phyloP scores from a whole-genome alignment of 1,140 invertebrate genomes.

The Bactericera cockerelli region DNA sequence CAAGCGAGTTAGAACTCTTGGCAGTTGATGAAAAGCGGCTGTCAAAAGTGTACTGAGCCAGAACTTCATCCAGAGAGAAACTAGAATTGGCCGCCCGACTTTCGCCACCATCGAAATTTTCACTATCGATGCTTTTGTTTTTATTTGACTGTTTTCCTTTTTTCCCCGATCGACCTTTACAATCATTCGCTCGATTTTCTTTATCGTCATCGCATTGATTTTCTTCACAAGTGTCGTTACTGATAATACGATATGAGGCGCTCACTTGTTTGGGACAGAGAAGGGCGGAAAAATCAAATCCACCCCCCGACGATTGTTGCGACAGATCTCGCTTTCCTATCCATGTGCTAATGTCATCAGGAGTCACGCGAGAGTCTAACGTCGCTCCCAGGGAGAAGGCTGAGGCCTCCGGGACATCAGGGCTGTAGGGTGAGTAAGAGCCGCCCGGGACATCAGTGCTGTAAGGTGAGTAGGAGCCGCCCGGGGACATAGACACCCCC shows the following conservation, averaged over 20 bases:
- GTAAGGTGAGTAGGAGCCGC: background rate
- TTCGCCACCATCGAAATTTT: background rate
- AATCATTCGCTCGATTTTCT: too few species aligned
- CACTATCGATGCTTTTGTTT: background rate
- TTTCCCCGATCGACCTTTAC: too few species aligned
- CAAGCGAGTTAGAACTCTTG: background rate
- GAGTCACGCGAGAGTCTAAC: background rate
- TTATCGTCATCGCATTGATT: too few species aligned
- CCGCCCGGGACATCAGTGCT: background rate
- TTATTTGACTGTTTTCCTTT: too few species aligned
- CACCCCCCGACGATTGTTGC: background rate
- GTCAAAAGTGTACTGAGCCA: background rate
- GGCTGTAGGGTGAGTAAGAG: too few species aligned
- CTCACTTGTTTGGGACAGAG: slow-evolving; percentile 5
- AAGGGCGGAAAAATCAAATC: background rate
- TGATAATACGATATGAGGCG: background rate
- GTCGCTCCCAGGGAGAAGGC: background rate
- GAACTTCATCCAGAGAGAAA: background rate
- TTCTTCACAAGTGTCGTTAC: too few species aligned
- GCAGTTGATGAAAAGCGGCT: background rate
- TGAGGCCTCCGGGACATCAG: too few species aligned
- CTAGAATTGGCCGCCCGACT: background rate
- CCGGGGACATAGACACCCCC: background rate
- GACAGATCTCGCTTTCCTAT: background rate
- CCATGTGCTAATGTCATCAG: background rate